Conservation (phyloP, 2,113 vertebrate genomes). For the Axis porcinus region DNA sequence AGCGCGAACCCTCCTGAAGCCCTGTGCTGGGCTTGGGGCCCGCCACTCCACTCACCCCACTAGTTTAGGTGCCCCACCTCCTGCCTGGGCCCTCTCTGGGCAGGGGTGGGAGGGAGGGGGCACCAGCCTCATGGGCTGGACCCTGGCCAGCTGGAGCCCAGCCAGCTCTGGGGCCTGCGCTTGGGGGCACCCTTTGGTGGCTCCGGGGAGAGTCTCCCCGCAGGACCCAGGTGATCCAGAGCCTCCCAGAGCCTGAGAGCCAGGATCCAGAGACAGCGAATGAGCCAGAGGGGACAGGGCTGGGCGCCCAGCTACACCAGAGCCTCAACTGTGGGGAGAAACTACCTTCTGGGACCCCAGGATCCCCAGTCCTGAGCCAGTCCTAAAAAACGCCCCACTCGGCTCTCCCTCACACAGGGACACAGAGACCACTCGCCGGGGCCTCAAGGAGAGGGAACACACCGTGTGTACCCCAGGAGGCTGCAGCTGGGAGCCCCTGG, state of each 20-base stretch:
- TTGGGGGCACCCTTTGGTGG: background rate
- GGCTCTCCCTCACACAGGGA: background rate
- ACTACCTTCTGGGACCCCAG: background rate
- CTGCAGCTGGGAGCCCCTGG: background rate
- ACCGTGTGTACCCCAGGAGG: accelerated
- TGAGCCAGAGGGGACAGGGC: background rate
- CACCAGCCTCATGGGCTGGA: background rate
- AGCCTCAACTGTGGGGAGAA: background rate
- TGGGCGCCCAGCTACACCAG: accelerated
- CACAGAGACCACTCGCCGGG: accelerated
- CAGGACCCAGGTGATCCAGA: too few species aligned
- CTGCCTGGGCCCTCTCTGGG: background rate
- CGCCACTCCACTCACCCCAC: accelerated
- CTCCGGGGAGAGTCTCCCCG: background rate
- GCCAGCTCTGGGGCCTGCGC: background rate
- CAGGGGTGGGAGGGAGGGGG: too few species aligned
- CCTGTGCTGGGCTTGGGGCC: too few species aligned
- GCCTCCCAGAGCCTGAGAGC: background rate
- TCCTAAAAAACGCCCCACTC: background rate
- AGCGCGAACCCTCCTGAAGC: background rate
- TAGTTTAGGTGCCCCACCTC: accelerated
- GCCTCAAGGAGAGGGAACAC: accelerated
- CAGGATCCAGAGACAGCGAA: background rate
- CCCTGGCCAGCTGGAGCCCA: background rate
- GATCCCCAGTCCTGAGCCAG: too few species aligned